Conservation (phyloP, 2,113 vertebrate species). For the Antennarius striatus region DNA sequence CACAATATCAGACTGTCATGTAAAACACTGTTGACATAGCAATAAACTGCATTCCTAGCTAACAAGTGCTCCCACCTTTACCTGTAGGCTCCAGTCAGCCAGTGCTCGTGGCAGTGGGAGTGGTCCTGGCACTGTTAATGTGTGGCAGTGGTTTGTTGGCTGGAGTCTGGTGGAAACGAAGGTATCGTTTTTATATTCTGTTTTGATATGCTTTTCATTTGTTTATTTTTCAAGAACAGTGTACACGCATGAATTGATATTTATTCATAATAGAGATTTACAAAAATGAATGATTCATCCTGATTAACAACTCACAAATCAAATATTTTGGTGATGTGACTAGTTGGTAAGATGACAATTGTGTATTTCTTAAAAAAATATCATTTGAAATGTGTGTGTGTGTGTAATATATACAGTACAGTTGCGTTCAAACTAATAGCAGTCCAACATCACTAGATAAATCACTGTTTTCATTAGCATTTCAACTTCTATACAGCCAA, state of each 20-base stretch:
- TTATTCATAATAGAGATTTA: neutral
- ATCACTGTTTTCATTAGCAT: too few relatives aligned
- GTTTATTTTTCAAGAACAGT: neutral
- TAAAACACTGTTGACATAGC: slow-evolving; percentile 4
- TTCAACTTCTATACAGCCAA: too few relatives aligned
- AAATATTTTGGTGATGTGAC: too few relatives aligned
- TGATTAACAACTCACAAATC: too few relatives aligned
- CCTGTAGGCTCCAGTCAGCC: slow-evolving; percentile 67
- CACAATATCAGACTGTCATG: neutral
- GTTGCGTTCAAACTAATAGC: too few relatives aligned
- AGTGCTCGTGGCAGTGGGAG: slow-evolving; percentile 78
- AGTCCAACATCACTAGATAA: too few relatives aligned
- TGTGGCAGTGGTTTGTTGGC: slow-evolving; percentile 79
- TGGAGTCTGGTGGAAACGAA: slow-evolving; percentile 81
- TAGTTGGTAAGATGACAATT: too few relatives aligned
- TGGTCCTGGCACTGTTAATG: slow-evolving; percentile 78
- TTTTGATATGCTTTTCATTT: neutral
- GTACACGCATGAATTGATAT: neutral
- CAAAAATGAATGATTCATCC: too few relatives aligned
- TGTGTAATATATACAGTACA: too few relatives aligned
- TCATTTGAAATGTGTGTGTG: too few relatives aligned
- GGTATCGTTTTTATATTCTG: slow-evolving; percentile 66
- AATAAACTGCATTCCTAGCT: slow-evolving; percentile 33
- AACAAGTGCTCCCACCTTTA: slow-evolving; percentile 24
- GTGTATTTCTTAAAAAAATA: too few relatives aligned